phyloP scores from a whole-genome alignment of 2,888 invertebrate species.

The Morpho achilles region DNA sequence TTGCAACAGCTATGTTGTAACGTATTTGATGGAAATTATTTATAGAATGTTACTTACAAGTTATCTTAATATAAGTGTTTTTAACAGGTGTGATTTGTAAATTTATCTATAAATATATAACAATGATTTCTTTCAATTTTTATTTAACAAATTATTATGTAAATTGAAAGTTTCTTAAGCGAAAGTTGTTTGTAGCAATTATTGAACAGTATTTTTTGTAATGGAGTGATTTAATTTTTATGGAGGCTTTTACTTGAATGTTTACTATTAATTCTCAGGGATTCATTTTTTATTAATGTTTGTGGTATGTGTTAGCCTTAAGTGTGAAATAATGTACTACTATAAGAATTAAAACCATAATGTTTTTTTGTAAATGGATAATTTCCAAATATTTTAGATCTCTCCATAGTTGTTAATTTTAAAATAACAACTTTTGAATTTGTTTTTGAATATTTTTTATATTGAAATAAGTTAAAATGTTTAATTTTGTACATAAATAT shows the following conservation, averaged over 20 bases:
- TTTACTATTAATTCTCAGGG: slow-evolving; percentile 16
- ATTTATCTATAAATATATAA: slow-evolving; percentile 9
- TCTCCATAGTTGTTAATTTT: not conserved
- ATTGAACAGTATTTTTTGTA: slow-evolving; percentile 56
- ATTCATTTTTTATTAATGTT: slow-evolving; percentile 1
- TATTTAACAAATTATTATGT: slow-evolving; percentile 25
- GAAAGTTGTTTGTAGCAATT: slow-evolving; percentile 45
- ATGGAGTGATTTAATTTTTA: slow-evolving; percentile 58
- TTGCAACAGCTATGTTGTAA: slow-evolving; percentile 66
- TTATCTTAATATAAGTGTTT: slow-evolving; percentile 30
- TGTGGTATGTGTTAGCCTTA: not conserved
- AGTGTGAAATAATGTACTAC: not conserved
- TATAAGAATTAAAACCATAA: not conserved
- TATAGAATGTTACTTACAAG: slow-evolving; percentile 40
- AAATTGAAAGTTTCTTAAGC: slow-evolving; percentile 44
- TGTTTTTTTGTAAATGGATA: not conserved
- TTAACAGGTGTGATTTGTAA: slow-evolving; percentile 14
- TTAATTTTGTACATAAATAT: slow-evolving; percentile 25
- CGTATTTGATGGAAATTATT: slow-evolving; percentile 72
- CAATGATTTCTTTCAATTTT: slow-evolving; percentile 20
- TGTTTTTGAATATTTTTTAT: slow-evolving; percentile 12
- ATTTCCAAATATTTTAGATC: slow-evolving; percentile 1
- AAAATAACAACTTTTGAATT: slow-evolving; percentile 8
- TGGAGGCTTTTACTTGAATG: slow-evolving; percentile 49
- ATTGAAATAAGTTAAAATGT: not conserved